phyloP scores from a whole-genome alignment of 1,140 invertebrate genomes.

The Hylaeus anthracinus region DNA sequence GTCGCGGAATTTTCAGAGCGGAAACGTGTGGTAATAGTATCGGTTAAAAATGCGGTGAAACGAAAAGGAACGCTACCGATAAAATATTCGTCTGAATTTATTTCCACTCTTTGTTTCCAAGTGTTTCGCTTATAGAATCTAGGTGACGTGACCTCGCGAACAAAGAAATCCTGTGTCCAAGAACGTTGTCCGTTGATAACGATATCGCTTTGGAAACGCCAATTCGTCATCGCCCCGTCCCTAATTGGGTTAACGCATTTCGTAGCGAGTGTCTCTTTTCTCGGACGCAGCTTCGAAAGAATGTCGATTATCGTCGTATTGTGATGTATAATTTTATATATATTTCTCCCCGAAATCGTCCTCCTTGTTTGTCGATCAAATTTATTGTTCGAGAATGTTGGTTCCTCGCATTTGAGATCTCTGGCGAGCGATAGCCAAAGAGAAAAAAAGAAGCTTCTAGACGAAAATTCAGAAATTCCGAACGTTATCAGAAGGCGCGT shows the following conservation, averaged over 20 bases:
- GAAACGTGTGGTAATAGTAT: constrained; percentile 38
- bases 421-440: neutral
- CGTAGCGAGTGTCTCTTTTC: constrained; percentile 12
- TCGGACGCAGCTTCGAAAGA: neutral
- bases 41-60: neutral
- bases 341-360: neutral
- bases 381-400: constrained; percentile 1
- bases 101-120: neutral
- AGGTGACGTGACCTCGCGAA: neutral
- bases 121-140: constrained; percentile 3
- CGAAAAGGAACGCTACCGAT: constrained; percentile 20
- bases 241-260: constrained; percentile 59
- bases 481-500: constrained; percentile 35
- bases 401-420: constrained; percentile 24
- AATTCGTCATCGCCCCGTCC: constrained; percentile 43
- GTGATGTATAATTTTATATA: neutral
- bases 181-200: constrained; percentile 53
- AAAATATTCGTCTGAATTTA: constrained; percentile 27
- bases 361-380: constrained; percentile 25
- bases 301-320: constrained; percentile 41
- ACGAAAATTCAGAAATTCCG: constrained; percentile 44
- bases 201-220: constrained; percentile 35
- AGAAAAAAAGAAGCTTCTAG: constrained; percentile 24
- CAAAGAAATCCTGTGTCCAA: constrained; percentile 45
- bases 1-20: constrained; percentile 37